Conservation (phyloP, 2,113 vertebrate genomes). For the Xiphias gladius region DNA sequence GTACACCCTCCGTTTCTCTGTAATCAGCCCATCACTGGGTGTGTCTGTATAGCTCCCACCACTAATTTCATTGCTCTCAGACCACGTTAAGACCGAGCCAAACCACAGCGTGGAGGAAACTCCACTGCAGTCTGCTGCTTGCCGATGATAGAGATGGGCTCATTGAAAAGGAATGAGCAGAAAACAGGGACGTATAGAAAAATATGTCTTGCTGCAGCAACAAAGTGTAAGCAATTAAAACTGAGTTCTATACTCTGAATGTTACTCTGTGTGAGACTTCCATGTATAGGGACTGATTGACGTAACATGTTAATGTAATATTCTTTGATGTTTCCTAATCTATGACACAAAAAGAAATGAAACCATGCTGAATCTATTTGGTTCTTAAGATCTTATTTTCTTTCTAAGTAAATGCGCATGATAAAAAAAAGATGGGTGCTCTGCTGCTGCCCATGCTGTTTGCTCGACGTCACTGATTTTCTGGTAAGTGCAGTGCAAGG, state of each 20-base stretch:
- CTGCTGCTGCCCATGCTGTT: neutral
- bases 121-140: conserved; percentile 52
- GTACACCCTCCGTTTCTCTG: conserved; percentile 78
- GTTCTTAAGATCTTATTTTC: neutral
- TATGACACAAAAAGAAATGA: neutral
- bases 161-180: conserved; percentile 63
- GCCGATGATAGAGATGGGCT: conserved; percentile 73
- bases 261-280: neutral
- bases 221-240: conserved; percentile 13
- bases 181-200: conserved; percentile 9
- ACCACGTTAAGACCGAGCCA: conserved; percentile 73
- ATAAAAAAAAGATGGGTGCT: neutral
- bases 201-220: conserved; percentile 20
- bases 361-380: neutral
- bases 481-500: neutral
- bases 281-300: neutral
- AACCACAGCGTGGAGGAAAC: conserved; percentile 78
- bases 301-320: neutral
- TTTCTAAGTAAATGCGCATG: neutral
- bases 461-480: neutral
- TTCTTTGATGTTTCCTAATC: neutral
- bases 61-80: conserved; percentile 84
- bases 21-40: conserved; percentile 87
- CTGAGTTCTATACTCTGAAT: neutral
- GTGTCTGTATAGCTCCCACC: conserved; percentile 82